Evolutionary conservation across 2,113 vertebrate genomes (phyloP).

Genomic region (Bubalus kerabau): DNA sequence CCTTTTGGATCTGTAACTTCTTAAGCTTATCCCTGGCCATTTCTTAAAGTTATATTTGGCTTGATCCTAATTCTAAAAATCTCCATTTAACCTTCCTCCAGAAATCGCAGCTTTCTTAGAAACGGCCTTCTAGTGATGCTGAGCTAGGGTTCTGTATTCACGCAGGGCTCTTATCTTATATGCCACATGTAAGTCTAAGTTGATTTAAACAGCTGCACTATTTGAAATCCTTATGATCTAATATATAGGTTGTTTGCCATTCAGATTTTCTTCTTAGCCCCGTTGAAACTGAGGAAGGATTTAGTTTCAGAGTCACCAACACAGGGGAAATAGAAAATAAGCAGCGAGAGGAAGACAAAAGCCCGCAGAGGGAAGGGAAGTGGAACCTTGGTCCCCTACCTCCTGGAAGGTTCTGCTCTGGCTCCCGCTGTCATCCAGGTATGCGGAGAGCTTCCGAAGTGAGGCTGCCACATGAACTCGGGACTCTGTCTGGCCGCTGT

Average conservation of each 20-base stretch:
- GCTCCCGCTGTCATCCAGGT: slow-evolving; percentile 82
- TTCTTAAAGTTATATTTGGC: slow-evolving; percentile 4
- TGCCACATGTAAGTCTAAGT: neutral
- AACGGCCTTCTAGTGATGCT: neutral
- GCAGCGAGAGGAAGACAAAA: neutral
- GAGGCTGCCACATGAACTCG: slow-evolving; percentile 75
- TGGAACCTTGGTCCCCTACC: slow-evolving; percentile 74
- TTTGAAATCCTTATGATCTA: neutral
- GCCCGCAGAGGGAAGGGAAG: neutral
- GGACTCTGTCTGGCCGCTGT: slow-evolving; percentile 81
- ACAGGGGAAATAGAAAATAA: neutral
- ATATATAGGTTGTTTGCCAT: neutral
- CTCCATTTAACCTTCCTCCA: neutral
- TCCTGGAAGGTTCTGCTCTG: slow-evolving; percentile 91
- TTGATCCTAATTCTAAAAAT: slow-evolving; percentile 31
- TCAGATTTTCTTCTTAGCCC: neutral
- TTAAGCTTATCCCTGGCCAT: neutral
- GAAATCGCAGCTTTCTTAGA: neutral
- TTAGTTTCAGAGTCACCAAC: neutral
- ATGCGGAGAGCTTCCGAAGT: slow-evolving; percentile 81
- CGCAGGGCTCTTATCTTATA: slow-evolving; percentile 15
- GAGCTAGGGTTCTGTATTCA: neutral
- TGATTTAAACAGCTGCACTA: slow-evolving; percentile 9
- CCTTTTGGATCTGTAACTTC: neutral
- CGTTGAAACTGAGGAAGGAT: neutral